Percentiles rank a stretch among this genome's conserved stretches.
Evolutionary conservation across 2,797 vertebrate genomes (phyloP).

Genomic region (Clarias laeviceps): DNA sequence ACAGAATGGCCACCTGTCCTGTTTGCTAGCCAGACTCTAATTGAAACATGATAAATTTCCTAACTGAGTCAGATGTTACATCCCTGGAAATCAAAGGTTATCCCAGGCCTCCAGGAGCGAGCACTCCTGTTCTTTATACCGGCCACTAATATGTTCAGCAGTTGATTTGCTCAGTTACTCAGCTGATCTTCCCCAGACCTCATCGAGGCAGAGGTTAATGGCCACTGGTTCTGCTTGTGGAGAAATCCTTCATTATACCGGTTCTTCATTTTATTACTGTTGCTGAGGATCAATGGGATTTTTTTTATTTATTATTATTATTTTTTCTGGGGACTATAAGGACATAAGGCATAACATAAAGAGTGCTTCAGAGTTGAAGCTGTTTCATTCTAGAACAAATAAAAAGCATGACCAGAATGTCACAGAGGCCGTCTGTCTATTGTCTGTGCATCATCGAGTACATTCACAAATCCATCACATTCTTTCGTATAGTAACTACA

Average conservation of each 20-base stretch:
- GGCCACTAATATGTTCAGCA: constrained; percentile 76
- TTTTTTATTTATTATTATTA: constrained; percentile 72
- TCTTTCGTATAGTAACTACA: neutral
- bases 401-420: constrained; percentile 44
- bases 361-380: constrained; percentile 57
- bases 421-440: constrained; percentile 33
- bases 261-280: constrained; percentile 78
- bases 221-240: constrained; percentile 64
- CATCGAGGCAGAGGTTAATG: constrained; percentile 68
- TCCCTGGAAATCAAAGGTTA: constrained; percentile 79
- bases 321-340: constrained; percentile 63
- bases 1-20: constrained; percentile 60
- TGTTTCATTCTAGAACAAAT: constrained; percentile 62
- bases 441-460: constrained; percentile 31
- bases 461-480: constrained; percentile 25
- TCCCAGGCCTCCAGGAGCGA: constrained; percentile 72
- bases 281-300: constrained; percentile 77
- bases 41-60: constrained; percentile 89
- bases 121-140: constrained; percentile 78
- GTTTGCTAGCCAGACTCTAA: constrained; percentile 77
- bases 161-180: constrained; percentile 76
- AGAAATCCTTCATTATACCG: constrained; percentile 78
- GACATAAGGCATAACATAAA: constrained; percentile 72
- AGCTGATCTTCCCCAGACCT: constrained; percentile 70
- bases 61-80: constrained; percentile 78